These are phyloP conservation scores for Cyclophora albipunctata DNA, from an alignment of 2,888 invertebrate genomes.

Conservation along the genomic window DNA sequence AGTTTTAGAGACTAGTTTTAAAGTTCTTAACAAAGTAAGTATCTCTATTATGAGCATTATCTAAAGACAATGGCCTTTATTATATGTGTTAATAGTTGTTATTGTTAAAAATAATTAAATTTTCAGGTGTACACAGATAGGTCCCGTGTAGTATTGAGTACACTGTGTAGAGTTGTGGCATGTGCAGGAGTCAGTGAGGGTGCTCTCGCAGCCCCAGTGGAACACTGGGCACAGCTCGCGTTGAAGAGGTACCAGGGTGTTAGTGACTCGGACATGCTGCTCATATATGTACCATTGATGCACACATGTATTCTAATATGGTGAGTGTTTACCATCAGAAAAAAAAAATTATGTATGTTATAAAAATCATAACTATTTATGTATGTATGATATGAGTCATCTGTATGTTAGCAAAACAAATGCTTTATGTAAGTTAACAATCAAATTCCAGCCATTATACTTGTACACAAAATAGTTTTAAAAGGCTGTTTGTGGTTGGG, in stretches of 20 bases:
- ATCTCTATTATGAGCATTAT: neutral
- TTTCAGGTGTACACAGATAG: conserved; percentile 78
- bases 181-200: conserved; percentile 66
- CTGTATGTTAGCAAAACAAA: no score
- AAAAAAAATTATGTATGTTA: no score
- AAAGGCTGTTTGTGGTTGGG: no score
- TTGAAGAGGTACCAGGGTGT: conserved; percentile 82
- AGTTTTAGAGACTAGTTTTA: conserved; percentile 80
- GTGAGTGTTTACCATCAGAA: conserved; percentile 37
- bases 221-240: conserved; percentile 81
- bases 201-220: conserved; percentile 75
- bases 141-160: conserved; percentile 79
- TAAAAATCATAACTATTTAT: no score
- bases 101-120: no score
- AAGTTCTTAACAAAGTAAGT: conserved; percentile 72
- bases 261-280: conserved; percentile 80
- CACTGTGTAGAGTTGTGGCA: conserved; percentile 81
- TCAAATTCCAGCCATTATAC: no score
- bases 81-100: neutral
- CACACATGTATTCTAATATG: conserved; percentile 81
- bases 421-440: no score
- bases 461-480: no score
- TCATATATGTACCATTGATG: conserved; percentile 80
- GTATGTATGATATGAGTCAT: no score
- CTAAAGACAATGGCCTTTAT: no score